These are phyloP conservation scores for Aplidium turbinatum DNA, from an alignment of 23 tunicate genomes.

Conservation along the genomic window DNA sequence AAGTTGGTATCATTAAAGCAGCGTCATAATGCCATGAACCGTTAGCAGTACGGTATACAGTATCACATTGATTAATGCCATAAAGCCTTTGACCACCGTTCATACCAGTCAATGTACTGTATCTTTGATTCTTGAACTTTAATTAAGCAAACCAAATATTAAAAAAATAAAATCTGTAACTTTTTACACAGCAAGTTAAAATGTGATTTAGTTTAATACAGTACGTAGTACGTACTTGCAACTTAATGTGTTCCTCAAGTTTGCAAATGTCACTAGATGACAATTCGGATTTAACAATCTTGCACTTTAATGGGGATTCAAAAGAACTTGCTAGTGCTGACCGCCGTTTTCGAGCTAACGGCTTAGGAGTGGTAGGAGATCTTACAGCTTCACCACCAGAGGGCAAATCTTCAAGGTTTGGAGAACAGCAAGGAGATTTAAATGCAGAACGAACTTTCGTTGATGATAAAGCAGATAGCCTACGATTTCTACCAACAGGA, in stretches of 20 bases:
- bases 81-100: no score
- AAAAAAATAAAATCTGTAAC: no score
- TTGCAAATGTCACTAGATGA: neutral
- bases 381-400: neutral
- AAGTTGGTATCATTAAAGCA: no score
- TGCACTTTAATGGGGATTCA: constrained; percentile 47
- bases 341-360: constrained; percentile 34
- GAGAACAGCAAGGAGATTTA: constrained; percentile 72
- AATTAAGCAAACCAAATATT: no score
- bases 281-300: constrained; percentile 5
- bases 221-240: constrained; percentile 1
- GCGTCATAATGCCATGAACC: no score
- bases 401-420: neutral
- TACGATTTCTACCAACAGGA: constrained; percentile 48
- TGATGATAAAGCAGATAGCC: constrained; percentile 47
- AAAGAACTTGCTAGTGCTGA: constrained; percentile 35
- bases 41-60: no score
- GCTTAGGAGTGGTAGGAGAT: constrained; percentile 8
- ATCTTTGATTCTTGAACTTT: no score
- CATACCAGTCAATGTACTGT: no score
- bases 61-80: no score
- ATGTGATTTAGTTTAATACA: no score
- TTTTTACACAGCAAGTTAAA: no score
- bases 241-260: constrained; percentile 6
- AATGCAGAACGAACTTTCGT: constrained; percentile 71